Percentiles rank a stretch among this genome's conserved stretches.
phyloP scores from a whole-genome alignment of 2,888 invertebrate genomes.

The Nudaria mundana region DNA sequence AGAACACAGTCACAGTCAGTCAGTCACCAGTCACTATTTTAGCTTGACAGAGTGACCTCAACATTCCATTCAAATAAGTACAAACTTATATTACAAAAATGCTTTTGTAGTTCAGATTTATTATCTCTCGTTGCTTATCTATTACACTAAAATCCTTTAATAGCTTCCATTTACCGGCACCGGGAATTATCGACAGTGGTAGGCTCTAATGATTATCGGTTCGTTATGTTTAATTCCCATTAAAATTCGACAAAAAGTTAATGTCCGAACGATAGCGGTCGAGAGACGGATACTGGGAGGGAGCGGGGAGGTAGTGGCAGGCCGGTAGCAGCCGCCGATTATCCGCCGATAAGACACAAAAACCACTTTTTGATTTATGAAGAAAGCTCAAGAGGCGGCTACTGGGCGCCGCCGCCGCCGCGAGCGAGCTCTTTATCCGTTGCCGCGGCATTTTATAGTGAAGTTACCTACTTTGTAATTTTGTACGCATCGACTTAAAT shows the following conservation, averaged over 20 bases:
- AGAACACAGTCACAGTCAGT: too few species aligned
- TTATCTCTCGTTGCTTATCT: conserved; percentile 50
- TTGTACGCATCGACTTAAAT: conserved; percentile 8
- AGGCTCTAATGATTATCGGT: conserved; percentile 50
- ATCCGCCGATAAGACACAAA: conserved; percentile 75
- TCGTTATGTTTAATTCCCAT: conserved; percentile 60
- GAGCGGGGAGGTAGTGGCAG: conserved; percentile 39
- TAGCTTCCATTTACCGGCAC: conserved; percentile 54
- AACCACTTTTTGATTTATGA: conserved; percentile 80
- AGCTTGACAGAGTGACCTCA: neutral
- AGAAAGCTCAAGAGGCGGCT: conserved; percentile 71
- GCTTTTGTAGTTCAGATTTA: conserved; percentile 20
- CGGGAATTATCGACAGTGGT: conserved; percentile 42
- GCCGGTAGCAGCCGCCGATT: conserved; percentile 73
- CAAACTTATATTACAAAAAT: conserved; percentile 6
- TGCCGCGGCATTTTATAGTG: conserved; percentile 44
- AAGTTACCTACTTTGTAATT: conserved; percentile 36
- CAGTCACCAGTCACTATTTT: too few species aligned
- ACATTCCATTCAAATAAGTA: too few species aligned
- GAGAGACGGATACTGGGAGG: conserved; percentile 22
- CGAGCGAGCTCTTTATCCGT: conserved; percentile 35
- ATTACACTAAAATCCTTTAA: conserved; percentile 54
- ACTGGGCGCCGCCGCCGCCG: conserved; percentile 67
- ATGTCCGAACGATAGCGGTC: conserved; percentile 48
- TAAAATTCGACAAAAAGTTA: conserved; percentile 64